A percentile compares a stretch with the other conserved stretches of the same genome.
These are phyloP conservation scores for Tragopan temminckii DNA, from an alignment of 2,797 vertebrate species.

Conservation along the genomic window DNA sequence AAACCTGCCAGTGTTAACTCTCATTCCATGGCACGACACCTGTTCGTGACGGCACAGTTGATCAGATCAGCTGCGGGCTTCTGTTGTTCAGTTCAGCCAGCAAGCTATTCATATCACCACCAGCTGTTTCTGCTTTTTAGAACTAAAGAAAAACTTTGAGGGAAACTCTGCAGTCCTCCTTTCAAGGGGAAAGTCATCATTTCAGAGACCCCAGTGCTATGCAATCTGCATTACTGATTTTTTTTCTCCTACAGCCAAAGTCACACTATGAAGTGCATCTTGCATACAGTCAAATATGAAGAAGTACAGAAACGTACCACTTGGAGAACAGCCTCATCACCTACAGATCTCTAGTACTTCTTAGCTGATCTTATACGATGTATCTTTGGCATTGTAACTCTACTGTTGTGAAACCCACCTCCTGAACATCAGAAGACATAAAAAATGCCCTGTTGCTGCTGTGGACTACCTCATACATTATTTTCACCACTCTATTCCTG, in stretches of 20 bases:
- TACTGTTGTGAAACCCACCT: not conserved
- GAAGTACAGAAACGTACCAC: not conserved
- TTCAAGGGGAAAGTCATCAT: conserved; percentile 3
- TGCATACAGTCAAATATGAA: not conserved
- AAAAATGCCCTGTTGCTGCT: not conserved
- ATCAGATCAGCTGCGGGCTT: conserved; percentile 69
- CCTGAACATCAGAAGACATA: not conserved
- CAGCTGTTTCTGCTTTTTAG: conserved; percentile 79
- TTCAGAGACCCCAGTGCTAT: conserved; percentile 21
- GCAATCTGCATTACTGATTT: not conserved
- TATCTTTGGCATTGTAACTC: not conserved
- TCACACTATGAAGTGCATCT: not conserved
- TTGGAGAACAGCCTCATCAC: not conserved
- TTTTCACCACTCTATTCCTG: not conserved
- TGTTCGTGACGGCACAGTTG: conserved; percentile 67
- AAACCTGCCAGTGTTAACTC: conserved; percentile 46
- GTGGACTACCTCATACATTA: not conserved
- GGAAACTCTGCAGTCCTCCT: conserved; percentile 24
- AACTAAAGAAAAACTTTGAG: conserved; percentile 67
- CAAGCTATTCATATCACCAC: conserved; percentile 75
- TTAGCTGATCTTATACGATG: not conserved
- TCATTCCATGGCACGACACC: conserved; percentile 61
- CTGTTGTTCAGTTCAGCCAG: conserved; percentile 70
- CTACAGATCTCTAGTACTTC: not conserved
- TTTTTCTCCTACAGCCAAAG: not conserved